Evolutionary conservation across 2,888 invertebrate genomes (phyloP).

Genomic region (Mechanitis mazaeus): DNA sequence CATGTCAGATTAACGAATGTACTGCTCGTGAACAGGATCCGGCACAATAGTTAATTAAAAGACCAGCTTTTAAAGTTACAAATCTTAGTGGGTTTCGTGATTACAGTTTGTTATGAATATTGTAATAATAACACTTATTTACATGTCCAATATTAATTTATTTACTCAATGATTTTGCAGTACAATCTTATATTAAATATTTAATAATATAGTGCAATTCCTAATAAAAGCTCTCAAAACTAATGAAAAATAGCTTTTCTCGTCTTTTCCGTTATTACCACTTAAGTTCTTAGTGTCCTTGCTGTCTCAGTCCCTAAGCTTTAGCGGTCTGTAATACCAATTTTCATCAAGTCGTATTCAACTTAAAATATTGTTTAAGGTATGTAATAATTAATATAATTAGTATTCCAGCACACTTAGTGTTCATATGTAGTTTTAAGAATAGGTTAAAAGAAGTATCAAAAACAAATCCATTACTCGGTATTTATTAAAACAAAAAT

Average conservation of each 20-base stretch:
- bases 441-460: no score
- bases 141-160: no score
- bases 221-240: not conserved
- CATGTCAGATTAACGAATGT: conserved; percentile 26
- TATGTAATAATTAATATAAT: not conserved
- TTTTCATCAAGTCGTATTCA: not conserved
- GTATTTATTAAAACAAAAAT: not conserved
- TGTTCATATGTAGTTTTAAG: no score
- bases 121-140: no score
- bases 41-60: conserved; percentile 41
- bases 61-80: conserved; percentile 26
- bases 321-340: conserved; percentile 1
- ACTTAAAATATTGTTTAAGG: not conserved
- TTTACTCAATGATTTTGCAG: no score
- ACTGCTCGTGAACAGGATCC: conserved; percentile 18
- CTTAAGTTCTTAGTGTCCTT: conserved; percentile 2
- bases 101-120: not conserved
- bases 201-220: not conserved
- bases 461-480: no score
- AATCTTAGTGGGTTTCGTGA: not conserved
- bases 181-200: no score
- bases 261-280: conserved; percentile 3
- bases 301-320: conserved; percentile 3
- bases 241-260: conserved; percentile 4
- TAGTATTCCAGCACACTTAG: no score